phyloP scores from a whole-genome alignment of 2,113 vertebrate genomes.

The Syrrhaptes paradoxus region DNA sequence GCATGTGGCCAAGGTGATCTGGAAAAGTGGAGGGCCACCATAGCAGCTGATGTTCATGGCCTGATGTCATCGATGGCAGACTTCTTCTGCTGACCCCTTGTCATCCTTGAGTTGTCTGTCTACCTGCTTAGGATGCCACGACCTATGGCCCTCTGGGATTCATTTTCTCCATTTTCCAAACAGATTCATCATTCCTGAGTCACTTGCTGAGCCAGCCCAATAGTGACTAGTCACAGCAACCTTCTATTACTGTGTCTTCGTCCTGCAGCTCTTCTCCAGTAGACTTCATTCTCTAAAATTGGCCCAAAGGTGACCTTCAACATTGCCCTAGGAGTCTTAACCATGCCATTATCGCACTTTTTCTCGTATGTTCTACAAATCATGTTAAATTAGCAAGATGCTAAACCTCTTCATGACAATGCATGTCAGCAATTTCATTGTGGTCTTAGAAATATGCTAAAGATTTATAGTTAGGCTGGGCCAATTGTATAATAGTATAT shows the following conservation, averaged over 20 bases:
- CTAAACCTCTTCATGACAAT: neutral
- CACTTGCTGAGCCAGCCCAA: neutral
- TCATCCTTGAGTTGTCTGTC: neutral
- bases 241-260: neutral
- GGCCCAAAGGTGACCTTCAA: neutral
- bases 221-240: neutral
- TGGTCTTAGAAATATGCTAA: neutral
- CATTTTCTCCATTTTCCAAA: neutral
- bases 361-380: neutral
- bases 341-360: neutral
- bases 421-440: neutral
- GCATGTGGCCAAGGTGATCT: neutral
- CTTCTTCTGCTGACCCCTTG: neutral
- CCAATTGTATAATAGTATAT: neutral
- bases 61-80: rapidly evolving
- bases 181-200: neutral
- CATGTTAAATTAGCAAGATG: neutral
- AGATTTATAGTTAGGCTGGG: neutral
- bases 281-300: neutral
- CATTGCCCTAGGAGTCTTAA: neutral
- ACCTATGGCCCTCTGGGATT: neutral
- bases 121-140: neutral
- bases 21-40: neutral
- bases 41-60: neutral
- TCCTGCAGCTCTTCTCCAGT: neutral